These are phyloP conservation scores for Mactra quadrangularis DNA, from an alignment of 1,140 invertebrate species.

Conservation along the genomic window DNA sequence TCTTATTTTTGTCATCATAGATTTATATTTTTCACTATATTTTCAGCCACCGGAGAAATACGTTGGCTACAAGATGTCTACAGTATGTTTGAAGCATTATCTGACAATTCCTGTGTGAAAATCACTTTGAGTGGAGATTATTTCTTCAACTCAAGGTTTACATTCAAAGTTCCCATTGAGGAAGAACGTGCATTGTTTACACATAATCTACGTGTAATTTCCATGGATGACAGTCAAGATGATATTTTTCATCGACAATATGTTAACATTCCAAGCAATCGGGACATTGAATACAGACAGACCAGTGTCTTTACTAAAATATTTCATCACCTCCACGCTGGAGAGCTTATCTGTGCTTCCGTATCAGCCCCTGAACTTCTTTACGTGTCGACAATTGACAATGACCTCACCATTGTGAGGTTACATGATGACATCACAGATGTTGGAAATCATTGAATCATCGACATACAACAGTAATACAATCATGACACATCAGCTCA, in stretches of 20 bases:
- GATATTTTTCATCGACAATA: too few species aligned
- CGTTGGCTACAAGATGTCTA: slow-evolving; percentile 1
- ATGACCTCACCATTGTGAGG: neutral
- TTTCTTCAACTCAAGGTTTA: slow-evolving; percentile 15
- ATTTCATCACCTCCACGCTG: slow-evolving; percentile 12
- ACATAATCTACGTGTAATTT: neutral
- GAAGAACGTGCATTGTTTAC: neutral
- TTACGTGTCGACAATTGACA: slow-evolving; percentile 24
- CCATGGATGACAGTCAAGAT: too few species aligned
- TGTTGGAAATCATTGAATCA: too few species aligned
- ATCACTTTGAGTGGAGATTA: slow-evolving; percentile 17
- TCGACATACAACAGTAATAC: too few species aligned
- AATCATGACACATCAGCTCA: too few species aligned
- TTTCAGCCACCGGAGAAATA: neutral
- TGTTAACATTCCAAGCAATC: too few species aligned
- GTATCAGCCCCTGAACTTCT: slow-evolving; percentile 16
- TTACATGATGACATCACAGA: too few species aligned
- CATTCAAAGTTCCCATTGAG: slow-evolving; percentile 4
- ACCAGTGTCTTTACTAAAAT: slow-evolving; percentile 11
- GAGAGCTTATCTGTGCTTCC: neutral
- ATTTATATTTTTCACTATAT: too few species aligned
- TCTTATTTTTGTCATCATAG: too few species aligned
- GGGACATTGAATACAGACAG: neutral
- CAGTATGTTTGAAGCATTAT: neutral
- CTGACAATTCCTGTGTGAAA: neutral